These are phyloP conservation scores for Brenthis hecate DNA, from an alignment of 2,888 invertebrate species.

Conservation along the genomic window DNA sequence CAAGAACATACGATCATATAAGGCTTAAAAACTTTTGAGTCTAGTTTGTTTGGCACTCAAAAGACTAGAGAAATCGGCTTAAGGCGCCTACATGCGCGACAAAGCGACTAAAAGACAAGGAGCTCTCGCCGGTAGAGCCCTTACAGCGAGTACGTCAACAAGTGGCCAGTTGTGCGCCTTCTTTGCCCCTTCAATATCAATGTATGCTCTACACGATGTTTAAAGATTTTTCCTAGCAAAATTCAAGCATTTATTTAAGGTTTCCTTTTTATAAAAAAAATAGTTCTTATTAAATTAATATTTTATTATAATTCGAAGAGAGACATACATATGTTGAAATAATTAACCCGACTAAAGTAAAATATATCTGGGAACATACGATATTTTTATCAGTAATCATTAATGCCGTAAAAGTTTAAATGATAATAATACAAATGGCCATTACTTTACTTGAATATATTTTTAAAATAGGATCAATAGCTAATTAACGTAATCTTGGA, in stretches of 20 bases:
- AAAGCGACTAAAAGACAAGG: slow-evolving; percentile 64
- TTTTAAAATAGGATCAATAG: slow-evolving; percentile 24
- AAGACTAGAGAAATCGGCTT: slow-evolving; percentile 42
- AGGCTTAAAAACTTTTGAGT: slow-evolving; percentile 5
- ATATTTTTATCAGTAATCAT: slow-evolving; percentile 5
- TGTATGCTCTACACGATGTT: slow-evolving; percentile 28
- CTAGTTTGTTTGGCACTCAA: slow-evolving; percentile 37
- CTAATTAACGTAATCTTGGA: slow-evolving; percentile 39
- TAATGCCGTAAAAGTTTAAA: neutral
- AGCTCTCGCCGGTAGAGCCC: slow-evolving; percentile 66
- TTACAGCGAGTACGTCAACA: slow-evolving; percentile 64
- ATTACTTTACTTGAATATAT: slow-evolving; percentile 5
- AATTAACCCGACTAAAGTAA: too few relatives aligned
- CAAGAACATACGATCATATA: neutral
- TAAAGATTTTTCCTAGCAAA: slow-evolving; percentile 24
- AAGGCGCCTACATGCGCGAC: slow-evolving; percentile 44
- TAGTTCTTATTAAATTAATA: neutral
- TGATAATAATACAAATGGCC: neutral
- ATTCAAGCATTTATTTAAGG: neutral
- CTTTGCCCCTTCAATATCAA: slow-evolving; percentile 39
- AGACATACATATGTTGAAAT: too few relatives aligned
- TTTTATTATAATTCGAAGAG: neutral
- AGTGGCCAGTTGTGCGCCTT: slow-evolving; percentile 66
- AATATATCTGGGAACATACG: too few relatives aligned
- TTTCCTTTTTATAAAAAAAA: neutral